Evolutionary conservation across 2,888 invertebrate genomes (phyloP).

Genomic region (Tinea trinotella): DNA sequence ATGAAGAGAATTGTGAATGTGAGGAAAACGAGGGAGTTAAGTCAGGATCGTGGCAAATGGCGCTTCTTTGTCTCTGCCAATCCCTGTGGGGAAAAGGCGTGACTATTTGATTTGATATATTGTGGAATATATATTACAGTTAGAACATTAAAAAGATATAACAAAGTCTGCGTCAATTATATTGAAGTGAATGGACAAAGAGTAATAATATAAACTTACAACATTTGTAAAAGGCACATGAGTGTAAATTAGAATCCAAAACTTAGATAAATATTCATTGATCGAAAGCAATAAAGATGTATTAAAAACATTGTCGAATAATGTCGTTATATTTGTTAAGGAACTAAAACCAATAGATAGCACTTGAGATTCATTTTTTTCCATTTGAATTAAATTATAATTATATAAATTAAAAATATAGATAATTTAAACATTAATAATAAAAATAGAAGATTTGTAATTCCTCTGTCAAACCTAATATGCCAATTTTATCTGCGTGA

Average conservation of each 20-base stretch:
- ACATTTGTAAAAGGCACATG: constrained; percentile 39
- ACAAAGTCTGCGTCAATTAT: too few species aligned
- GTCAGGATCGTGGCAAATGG: too few species aligned
- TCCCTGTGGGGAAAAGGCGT: too few species aligned
- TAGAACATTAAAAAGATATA: too few species aligned
- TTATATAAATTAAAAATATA: neutral
- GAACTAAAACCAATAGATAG: neutral
- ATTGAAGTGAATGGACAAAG: too few species aligned
- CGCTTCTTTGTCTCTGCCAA: too few species aligned
- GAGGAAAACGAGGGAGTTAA: too few species aligned
- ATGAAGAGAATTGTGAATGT: too few species aligned
- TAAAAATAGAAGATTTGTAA: neutral
- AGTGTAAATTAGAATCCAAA: constrained; percentile 30
- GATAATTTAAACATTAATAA: neutral
- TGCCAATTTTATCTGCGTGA: neutral
- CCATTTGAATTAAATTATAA: neutral
- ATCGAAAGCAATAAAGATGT: neutral
- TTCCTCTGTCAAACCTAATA: neutral
- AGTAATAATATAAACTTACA: constrained; percentile 30
- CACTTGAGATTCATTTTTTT: neutral
- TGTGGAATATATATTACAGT: too few species aligned
- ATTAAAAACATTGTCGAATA: neutral
- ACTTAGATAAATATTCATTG: neutral
- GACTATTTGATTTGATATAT: too few species aligned
- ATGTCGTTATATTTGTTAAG: neutral